Percentiles rank a stretch among this genome's conserved stretches.
Conservation (phyloP, 37 sponge, comb jelly and placozoan genomes). For the Diacarnus erythraeanus region DNA sequence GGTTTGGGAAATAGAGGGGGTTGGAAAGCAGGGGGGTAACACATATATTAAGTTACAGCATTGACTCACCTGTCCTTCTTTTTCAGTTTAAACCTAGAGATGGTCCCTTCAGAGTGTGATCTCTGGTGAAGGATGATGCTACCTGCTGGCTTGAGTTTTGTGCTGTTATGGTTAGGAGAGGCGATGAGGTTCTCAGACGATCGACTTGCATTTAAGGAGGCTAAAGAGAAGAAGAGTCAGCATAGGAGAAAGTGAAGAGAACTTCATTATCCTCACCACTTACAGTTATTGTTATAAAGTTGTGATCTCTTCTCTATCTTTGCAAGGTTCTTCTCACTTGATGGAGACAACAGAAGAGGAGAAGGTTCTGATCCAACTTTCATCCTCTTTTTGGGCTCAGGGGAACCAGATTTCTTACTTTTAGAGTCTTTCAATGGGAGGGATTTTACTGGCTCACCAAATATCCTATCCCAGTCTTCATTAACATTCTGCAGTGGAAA, state of each 20-base stretch:
- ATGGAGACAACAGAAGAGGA: conserved; percentile 4
- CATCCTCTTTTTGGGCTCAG: conserved; percentile 1
- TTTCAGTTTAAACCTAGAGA: background rate
- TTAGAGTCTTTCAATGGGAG: background rate
- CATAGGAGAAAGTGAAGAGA: background rate
- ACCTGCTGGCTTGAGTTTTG: background rate
- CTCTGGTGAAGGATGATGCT: conserved; percentile 10
- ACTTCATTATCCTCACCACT: background rate
- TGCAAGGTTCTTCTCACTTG: background rate
- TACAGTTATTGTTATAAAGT: background rate
- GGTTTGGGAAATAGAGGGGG: background rate
- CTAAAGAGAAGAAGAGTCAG: background rate
- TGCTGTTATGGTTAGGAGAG: background rate
- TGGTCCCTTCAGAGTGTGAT: conserved; percentile 25
- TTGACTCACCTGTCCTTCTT: background rate
- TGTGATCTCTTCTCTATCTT: background rate
- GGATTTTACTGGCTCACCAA: conserved; percentile 48
- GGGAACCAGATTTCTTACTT: background rate
- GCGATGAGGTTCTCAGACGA: conserved; percentile 7
- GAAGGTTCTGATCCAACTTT: conserved; percentile 3
- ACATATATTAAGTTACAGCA: background rate
- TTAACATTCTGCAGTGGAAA: conserved; percentile 35
- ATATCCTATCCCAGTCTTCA: conserved; percentile 91
- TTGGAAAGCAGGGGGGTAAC: background rate
- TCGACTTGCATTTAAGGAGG: background rate